Conservation (phyloP, 2,797 vertebrate genomes). For the Tamandua tetradactyla region DNA sequence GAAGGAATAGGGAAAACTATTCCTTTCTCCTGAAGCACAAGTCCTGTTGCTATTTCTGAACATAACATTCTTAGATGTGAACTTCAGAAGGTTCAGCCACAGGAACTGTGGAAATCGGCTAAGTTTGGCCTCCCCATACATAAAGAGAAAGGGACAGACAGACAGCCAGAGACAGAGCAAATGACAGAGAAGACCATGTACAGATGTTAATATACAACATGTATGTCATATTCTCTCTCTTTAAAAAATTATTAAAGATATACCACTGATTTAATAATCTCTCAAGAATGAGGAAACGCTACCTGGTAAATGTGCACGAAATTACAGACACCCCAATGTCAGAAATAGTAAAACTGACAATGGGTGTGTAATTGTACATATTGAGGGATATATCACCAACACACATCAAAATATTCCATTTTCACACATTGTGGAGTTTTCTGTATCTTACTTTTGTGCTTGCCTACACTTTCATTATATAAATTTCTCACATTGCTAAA, state of each 20-base stretch:
- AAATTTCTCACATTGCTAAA: not conserved
- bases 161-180: not conserved
- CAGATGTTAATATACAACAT: not conserved
- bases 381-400: not conserved
- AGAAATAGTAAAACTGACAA: conserved; percentile 39
- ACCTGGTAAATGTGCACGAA: not conserved
- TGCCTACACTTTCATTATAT: not conserved
- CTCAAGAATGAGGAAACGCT: not conserved
- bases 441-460: not conserved
- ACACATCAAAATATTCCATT: not conserved
- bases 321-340: not conserved
- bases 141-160: not conserved
- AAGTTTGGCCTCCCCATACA: not conserved
- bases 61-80: not conserved
- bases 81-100: not conserved
- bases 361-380: not conserved
- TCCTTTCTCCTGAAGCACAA: not conserved
- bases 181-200: not conserved
- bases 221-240: not conserved
- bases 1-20: not conserved
- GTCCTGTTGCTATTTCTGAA: not conserved
- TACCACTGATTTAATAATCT: conserved; percentile 21
- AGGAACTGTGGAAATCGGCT: not conserved
- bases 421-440: not conserved
- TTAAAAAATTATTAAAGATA: not conserved